Conservation (phyloP, 92 coral and sea anemone species). For the Diadumene lineata region DNA sequence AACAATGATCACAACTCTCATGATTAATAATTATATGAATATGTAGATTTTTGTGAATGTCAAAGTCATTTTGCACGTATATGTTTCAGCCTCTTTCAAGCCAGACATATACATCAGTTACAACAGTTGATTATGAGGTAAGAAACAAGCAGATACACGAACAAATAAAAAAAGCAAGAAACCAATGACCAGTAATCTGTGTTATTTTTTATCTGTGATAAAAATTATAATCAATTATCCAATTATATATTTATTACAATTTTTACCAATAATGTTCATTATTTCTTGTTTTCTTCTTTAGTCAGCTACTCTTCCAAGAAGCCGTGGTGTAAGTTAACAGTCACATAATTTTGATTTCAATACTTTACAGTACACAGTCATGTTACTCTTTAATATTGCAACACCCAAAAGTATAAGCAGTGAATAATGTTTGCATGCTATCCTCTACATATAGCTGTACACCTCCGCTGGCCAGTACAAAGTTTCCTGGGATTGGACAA, state of each 20-base stretch:
- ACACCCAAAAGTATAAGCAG: too few species aligned
- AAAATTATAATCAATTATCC: neutral
- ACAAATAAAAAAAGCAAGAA: neutral
- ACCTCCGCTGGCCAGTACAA: too few species aligned
- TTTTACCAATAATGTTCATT: neutral
- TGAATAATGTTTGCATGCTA: too few species aligned
- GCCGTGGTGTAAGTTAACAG: conserved; percentile 49
- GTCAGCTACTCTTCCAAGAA: conserved; percentile 67
- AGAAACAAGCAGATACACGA: neutral
- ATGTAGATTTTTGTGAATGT: too few species aligned
- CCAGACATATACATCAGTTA: neutral
- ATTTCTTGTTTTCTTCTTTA: conserved; percentile 25
- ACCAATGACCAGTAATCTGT: neutral
- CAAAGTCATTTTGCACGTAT: too few species aligned
- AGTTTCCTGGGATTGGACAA: too few species aligned
- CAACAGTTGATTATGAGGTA: conserved; percentile 37
- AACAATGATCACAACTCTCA: neutral
- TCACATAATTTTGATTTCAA: too few species aligned
- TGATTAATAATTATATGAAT: neutral
- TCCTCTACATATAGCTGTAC: too few species aligned
- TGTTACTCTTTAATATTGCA: too few species aligned
- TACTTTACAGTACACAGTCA: too few species aligned
- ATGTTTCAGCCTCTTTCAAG: conserved; percentile 14
- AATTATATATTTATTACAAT: neutral
- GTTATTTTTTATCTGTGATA: too few species aligned